Evolutionary conservation across 2,113 vertebrate species (phyloP), one percentile per base, ranked within the genome.

Genomic region (Aphelocoma coerulescens): DNA sequence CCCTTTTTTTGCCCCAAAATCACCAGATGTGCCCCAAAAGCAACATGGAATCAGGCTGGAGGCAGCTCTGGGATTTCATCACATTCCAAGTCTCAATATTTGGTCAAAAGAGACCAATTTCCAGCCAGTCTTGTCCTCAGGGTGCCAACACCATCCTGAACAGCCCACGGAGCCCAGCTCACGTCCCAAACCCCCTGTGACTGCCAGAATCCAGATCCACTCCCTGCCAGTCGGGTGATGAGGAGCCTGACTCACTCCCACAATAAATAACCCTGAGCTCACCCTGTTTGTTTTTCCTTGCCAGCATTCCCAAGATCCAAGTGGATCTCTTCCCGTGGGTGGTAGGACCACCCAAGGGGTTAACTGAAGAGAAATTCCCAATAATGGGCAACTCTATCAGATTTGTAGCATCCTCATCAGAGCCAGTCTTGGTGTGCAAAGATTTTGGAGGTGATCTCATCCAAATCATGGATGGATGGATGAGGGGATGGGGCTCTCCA

Each of bases 281-380:
- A 1, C 12, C 2, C 1, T 6, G 26, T 10, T 48, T 19, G 5
- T 8, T 71, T 30, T 59, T 8, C 58, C n/a, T 73, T 4, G 1
- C 41, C 5, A 1, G 20, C 3, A 2, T 43, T 66, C 78, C 78
- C 78, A 26, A 44, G 55, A 33, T 44, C 46, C 51, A 22, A 49
- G 55, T 0, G 0, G 26, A 28, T 82, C 11, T 0, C 63, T 67
- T 37, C 52, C 7, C 0, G 3, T 13, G 24, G 24, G 43, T 32
- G 57, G 16, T 67, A 58, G 62, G 43, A 54, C 28, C 58, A n/a
- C 16, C 10, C 8, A 1, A 58, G 19, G 52, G 43, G 3, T 6
- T 30, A 21, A 30, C 24, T 15, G 32, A 32, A 52, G 26, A 87
- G 72, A 68, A 86, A 55, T 61, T 76, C 62, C 66, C 1, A 0